Conservation (phyloP, 2,113 vertebrate species). For the Ailuropoda melanoleuca region DNA sequence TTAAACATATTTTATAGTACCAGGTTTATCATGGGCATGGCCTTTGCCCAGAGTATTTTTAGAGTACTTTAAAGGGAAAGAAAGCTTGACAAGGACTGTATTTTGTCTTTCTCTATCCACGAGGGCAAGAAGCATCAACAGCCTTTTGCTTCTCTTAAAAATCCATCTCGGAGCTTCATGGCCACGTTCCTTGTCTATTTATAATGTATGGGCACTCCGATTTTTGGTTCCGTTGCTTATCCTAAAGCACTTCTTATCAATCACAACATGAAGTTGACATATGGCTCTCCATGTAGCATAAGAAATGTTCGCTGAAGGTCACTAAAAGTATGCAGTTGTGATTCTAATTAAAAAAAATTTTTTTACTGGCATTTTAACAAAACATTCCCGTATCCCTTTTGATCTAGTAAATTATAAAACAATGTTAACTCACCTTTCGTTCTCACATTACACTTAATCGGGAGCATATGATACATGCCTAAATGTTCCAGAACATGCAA, state of each 20-base stretch:
- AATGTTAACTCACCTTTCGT: neutral
- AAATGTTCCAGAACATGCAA: neutral
- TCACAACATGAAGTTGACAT: neutral
- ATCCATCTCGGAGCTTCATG: neutral
- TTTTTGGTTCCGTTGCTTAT: neutral
- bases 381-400: neutral
- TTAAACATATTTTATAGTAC: neutral
- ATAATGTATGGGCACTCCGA: neutral
- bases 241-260: constrained; percentile 20
- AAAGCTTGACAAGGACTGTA: constrained; percentile 14
- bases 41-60: constrained; percentile 18
- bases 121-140: neutral
- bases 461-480: neutral
- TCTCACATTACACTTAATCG: neutral
- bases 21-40: neutral
- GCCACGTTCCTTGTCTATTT: neutral
- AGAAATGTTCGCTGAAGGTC: constrained; percentile 24
- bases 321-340: neutral
- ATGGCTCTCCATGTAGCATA: neutral
- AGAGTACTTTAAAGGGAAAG: constrained; percentile 18
- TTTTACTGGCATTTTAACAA: constrained; percentile 15
- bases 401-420: constrained; percentile 16
- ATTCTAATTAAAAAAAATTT: neutral
- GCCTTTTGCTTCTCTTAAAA: neutral
- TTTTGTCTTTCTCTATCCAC: neutral